Evolutionary conservation across 2,797 vertebrate genomes (phyloP).

Genomic region (Serranus cabrilla): DNA sequence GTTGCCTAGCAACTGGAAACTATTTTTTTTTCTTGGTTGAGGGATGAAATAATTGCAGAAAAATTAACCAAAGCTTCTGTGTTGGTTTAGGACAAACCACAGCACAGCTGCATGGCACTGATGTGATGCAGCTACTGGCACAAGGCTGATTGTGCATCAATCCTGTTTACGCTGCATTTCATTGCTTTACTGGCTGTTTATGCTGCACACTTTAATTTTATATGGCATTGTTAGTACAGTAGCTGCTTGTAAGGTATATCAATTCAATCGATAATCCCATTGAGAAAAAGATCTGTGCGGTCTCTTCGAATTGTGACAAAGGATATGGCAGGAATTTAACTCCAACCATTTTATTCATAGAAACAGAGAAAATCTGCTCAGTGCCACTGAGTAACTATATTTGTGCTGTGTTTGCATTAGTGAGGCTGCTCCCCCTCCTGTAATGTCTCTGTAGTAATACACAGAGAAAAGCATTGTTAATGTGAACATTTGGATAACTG

Average conservation of each 20-base stretch:
- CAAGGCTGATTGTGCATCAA: neutral
- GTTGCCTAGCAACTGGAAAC: slow-evolving; percentile 66
- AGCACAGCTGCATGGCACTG: slow-evolving; percentile 2
- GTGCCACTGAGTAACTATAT: neutral
- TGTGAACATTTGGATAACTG: slow-evolving; percentile 24
- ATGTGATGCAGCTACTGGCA: slow-evolving; percentile 4
- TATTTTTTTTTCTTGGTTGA: slow-evolving; percentile 36
- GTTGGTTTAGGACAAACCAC: slow-evolving; percentile 23
- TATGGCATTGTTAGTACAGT: neutral
- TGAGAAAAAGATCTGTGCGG: neutral
- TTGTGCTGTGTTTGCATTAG: slow-evolving; percentile 4
- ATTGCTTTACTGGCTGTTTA: neutral
- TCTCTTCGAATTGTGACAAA: neutral
- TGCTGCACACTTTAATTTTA: neutral
- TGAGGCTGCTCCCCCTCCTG: neutral
- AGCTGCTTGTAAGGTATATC: neutral
- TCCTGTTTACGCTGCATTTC: neutral
- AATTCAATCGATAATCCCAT: neutral
- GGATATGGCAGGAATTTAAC: neutral
- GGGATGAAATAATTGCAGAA: slow-evolving; percentile 42
- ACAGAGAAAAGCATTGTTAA: slow-evolving; percentile 1
- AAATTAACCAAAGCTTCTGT: slow-evolving; percentile 33
- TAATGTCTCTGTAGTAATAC: neutral
- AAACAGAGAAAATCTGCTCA: slow-evolving; percentile 10
- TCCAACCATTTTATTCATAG: slow-evolving; percentile 10